Evolutionary conservation across 2,888 invertebrate species (phyloP), one percentile per base, ranked within the genome.

Genomic region (Serripes groenlandicus): DNA sequence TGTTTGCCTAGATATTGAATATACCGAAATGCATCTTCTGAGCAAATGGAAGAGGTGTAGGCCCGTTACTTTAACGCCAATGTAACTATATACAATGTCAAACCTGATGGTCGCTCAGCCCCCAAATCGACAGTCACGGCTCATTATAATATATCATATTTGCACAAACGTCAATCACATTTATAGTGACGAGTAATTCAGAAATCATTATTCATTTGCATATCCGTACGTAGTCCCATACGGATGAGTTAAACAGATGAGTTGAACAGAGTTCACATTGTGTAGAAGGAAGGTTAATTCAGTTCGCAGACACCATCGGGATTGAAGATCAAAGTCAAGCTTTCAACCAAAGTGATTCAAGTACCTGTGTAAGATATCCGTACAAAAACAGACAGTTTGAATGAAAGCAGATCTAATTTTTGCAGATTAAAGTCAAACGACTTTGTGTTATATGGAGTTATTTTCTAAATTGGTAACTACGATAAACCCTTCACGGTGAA

Each of bases 351-450:
- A 37, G 37, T 23, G 34, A 26, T 66, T 66, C 34, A 66, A 42
- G 26, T 42, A 42, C 42, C 66, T 66, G 66, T 23, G 37, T 23
- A 37, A 42, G 23, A 37, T n/a, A 66, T n/a, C n/a, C n/a, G n/a
- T n/a, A n/a, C 35, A 66, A 5, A 66, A 42, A 42, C 37, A 21
- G 21, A 42, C 23, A 35, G 18, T 66, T 26, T 66, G 42, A 42
- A 66, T 42, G 66, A 42, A 66, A 64, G n/a, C 34, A 64, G 64
- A 64, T 34, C 34, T 26, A 68, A 11, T 18, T 7, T 68, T 35
- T 23, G n/a, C 30, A 37, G n/a, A 68, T 37, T 68, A 23, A 37
- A 68, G 66, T 68, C 23, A 35, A 68, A 68, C 23, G 66, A 49
- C 15, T 49, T 21, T 49, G 15, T 49, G 49, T 49, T 49, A 49